phyloP scores from a whole-genome alignment of 37 sponge, comb jelly and placozoan genomes.

The Ianthella basta region DNA sequence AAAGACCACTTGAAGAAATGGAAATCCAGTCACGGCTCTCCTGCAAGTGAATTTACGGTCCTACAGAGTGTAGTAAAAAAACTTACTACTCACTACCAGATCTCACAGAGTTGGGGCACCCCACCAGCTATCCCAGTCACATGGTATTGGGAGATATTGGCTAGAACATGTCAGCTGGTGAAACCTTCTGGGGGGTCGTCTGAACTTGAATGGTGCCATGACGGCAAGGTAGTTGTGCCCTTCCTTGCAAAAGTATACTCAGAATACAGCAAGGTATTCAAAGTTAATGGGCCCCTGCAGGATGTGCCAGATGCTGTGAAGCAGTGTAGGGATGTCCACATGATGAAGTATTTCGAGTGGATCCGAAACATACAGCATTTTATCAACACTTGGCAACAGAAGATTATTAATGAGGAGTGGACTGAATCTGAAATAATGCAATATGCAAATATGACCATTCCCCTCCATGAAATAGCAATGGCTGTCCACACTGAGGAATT shows the following conservation, averaged over 20 bases:
- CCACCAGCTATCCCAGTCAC: background rate
- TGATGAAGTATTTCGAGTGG: constrained; percentile 28
- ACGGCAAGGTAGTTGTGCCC: background rate
- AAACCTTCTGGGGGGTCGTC: background rate
- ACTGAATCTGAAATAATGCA: background rate
- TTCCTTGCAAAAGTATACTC: background rate
- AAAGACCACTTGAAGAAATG: too few species aligned
- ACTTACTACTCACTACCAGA: background rate
- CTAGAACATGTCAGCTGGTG: background rate
- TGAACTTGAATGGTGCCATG: background rate
- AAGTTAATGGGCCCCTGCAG: background rate
- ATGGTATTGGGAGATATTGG: constrained; percentile 12
- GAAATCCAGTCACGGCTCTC: too few species aligned
- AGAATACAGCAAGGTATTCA: background rate
- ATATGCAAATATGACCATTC: background rate
- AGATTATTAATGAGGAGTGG: background rate
- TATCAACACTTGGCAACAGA: background rate
- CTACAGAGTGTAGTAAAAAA: background rate
- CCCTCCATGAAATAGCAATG: background rate
- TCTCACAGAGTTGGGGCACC: background rate
- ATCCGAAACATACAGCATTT: background rate
- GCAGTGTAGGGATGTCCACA: background rate
- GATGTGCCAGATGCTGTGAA: background rate
- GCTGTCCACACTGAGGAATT: too few species aligned
- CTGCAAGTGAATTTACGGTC: too few species aligned